A percentile compares a stretch with the other conserved stretches of the same genome.
These are phyloP conservation scores for Oophaga sylvatica DNA, from an alignment of 2,797 vertebrate species.

Conservation along the genomic window DNA sequence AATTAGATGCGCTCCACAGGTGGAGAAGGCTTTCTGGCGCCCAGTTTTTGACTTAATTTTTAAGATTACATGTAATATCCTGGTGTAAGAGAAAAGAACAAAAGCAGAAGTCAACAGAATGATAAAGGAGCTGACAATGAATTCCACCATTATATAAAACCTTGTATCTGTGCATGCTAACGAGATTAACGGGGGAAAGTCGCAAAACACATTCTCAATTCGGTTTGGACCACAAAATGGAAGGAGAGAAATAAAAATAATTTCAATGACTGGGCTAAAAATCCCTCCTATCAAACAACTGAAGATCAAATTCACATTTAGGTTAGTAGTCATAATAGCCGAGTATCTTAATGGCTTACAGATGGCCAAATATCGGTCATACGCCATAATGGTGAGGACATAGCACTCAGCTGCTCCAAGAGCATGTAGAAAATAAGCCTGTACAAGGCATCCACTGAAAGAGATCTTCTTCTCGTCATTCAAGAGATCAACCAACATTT, in stretches of 20 bases:
- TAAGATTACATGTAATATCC: slow-evolving; percentile 70
- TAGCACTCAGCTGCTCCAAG: slow-evolving; percentile 66
- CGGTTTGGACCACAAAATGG: slow-evolving; percentile 68
- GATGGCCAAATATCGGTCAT: slow-evolving; percentile 69
- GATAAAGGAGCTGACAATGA: slow-evolving; percentile 67
- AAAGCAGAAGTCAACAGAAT: slow-evolving; percentile 66
- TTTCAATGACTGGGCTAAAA: slow-evolving; percentile 64
- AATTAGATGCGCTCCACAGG: slow-evolving; percentile 76
- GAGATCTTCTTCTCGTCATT: slow-evolving; percentile 57
- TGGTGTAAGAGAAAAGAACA: slow-evolving; percentile 72
- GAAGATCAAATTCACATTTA: slow-evolving; percentile 54
- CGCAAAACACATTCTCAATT: slow-evolving; percentile 69
- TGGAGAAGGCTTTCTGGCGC: slow-evolving; percentile 73
- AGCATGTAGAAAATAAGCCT: slow-evolving; percentile 68
- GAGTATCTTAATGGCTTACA: slow-evolving; percentile 66
- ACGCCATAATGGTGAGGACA: slow-evolving; percentile 68
- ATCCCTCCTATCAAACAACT: slow-evolving; percentile 64
- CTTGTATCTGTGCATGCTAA: slow-evolving; percentile 67
- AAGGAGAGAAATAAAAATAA: slow-evolving; percentile 60
- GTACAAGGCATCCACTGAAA: slow-evolving; percentile 62
- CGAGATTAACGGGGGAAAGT: slow-evolving; percentile 66
- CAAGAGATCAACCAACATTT: slow-evolving; percentile 58
- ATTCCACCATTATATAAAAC: slow-evolving; percentile 69
- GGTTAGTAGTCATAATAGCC: slow-evolving; percentile 63
- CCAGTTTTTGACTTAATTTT: slow-evolving; percentile 67